These are phyloP conservation scores for Aphelenchoides avenae DNA, from an alignment of 1,140 invertebrate species.

Conservation along the genomic window DNA sequence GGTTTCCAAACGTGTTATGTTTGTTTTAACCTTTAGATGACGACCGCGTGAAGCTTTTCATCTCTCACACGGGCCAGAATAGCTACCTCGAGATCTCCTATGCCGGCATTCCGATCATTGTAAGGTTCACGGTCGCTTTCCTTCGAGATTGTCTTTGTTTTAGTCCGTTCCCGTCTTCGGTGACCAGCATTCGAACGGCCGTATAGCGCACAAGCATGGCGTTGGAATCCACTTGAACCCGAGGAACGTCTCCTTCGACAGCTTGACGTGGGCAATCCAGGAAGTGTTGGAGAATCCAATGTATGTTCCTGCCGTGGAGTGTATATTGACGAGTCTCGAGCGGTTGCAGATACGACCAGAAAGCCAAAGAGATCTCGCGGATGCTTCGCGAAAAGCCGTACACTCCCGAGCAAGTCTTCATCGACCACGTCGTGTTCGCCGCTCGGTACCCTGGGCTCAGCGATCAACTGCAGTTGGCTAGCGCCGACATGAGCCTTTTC, in stretches of 20 bases:
- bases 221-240: constrained; percentile 19
- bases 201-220: constrained; percentile 22
- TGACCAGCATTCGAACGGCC: constrained; percentile 38
- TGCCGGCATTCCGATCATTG: constrained; percentile 40
- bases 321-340: not conserved
- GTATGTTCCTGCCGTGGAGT: too few species aligned
- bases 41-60: constrained; percentile 39
- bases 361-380: constrained; percentile 7
- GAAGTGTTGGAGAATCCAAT: constrained; percentile 22
- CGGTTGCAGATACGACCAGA: not conserved
- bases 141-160: too few species aligned
- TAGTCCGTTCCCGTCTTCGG: constrained; percentile 28
- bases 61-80: constrained; percentile 48
- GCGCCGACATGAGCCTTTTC: constrained; percentile 7
- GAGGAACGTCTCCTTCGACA: not conserved
- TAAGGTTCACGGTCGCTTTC: constrained; percentile 14
- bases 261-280: not conserved
- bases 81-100: constrained; percentile 39
- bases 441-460: constrained; percentile 16
- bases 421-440: constrained; percentile 6
- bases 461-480: constrained; percentile 8
- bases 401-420: not conserved
- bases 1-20: constrained; percentile 3
- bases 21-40: constrained; percentile 32
- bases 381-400: constrained; percentile 13